Conservation (phyloP, 2,797 vertebrate species). For the Falco novaeseelandiae region DNA sequence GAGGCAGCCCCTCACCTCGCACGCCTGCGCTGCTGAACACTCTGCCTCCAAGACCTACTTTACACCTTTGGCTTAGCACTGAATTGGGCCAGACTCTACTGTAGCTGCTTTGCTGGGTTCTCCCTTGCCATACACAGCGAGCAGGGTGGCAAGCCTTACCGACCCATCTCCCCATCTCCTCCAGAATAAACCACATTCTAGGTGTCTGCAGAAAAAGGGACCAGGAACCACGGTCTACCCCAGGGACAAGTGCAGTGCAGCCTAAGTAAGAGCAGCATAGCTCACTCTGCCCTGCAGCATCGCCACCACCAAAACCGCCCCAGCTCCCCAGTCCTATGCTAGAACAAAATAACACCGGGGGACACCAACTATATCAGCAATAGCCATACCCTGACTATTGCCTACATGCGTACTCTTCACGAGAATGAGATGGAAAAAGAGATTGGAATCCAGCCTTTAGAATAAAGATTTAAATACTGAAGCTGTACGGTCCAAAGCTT, state of each 20-base stretch:
- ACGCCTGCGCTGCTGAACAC: accelerated
- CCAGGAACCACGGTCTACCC: accelerated
- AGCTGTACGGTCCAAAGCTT: background rate
- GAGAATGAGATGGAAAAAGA: background rate
- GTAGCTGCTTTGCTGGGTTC: background rate
- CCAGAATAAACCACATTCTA: background rate
- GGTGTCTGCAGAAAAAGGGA: background rate
- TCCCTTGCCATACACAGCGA: background rate
- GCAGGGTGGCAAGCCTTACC: too few relatives aligned
- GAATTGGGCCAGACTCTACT: accelerated
- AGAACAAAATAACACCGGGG: background rate
- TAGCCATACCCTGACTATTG: background rate
- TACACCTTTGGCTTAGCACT: accelerated
- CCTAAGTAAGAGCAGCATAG: background rate
- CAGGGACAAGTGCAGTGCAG: background rate
- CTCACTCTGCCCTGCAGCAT: accelerated
- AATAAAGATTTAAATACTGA: background rate
- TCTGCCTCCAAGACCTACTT: background rate
- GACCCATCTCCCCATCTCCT: too few relatives aligned
- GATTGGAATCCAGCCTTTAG: background rate
- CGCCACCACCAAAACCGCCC: background rate
- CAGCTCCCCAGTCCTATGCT: background rate
- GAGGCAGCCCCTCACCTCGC: background rate
- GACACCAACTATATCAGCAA: background rate
- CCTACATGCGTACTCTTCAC: background rate